phyloP scores from a whole-genome alignment of 2,113 vertebrate species.

The Erythrocercus mccallii region DNA sequence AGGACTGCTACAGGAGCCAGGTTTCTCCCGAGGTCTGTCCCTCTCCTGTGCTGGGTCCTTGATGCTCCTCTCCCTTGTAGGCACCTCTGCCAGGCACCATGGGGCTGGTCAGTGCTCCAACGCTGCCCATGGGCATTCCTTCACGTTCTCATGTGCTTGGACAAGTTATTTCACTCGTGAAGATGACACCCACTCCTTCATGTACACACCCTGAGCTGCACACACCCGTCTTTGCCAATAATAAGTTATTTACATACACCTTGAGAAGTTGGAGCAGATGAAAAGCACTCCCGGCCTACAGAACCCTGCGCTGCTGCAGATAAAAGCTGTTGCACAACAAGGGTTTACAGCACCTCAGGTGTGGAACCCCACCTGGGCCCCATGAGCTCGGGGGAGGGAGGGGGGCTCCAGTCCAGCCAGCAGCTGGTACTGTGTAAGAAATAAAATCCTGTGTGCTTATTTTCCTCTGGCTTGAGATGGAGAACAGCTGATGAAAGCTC shows the following conservation, averaged over 20 bases:
- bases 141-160: not conserved
- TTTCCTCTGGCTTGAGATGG: not conserved
- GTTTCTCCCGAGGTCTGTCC: fast-evolving
- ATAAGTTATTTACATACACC: slow-evolving; percentile 5
- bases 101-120: not conserved
- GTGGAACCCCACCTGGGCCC: not conserved
- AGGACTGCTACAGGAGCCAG: not conserved
- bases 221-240: not conserved
- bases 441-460: not conserved
- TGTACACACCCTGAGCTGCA: slow-evolving; percentile 8
- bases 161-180: not conserved
- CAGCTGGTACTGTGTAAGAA: not conserved
- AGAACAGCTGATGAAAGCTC: not conserved
- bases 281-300: not conserved
- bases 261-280: not conserved
- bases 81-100: not conserved
- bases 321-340: not conserved
- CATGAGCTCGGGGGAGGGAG: not conserved
- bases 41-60: not conserved
- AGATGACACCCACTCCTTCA: not conserved
- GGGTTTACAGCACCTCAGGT: not conserved
- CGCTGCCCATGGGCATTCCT: fast-evolving
- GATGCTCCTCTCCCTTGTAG: fast-evolving
- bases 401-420: not conserved
- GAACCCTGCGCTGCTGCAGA: not conserved